phyloP scores from a whole-genome alignment of 2,113 vertebrate genomes.

The Melospiza melodia region DNA sequence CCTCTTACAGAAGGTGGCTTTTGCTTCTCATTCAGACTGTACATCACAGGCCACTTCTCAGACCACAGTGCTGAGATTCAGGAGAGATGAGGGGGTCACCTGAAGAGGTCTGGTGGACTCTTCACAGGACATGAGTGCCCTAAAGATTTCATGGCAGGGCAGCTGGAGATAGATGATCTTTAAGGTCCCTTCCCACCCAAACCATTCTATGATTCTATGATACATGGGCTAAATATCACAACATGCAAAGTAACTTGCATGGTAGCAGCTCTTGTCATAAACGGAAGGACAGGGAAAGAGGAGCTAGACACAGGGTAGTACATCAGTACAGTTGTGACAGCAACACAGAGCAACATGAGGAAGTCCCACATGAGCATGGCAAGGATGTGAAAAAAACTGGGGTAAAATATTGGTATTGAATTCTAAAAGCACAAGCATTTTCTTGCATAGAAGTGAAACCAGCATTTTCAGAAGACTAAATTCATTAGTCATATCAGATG shows the following conservation, averaged over 20 bases:
- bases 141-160: not conserved
- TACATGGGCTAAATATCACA: not conserved
- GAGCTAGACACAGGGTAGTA: not conserved
- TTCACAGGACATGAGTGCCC: not conserved
- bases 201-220: not conserved
- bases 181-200: not conserved
- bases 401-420: not conserved
- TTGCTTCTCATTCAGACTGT: not conserved
- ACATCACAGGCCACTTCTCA: not conserved
- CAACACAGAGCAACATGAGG: not conserved
- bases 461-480: not conserved
- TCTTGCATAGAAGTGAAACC: not conserved
- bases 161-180: not conserved
- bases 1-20: fast-evolving
- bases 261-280: not conserved
- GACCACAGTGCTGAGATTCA: not conserved
- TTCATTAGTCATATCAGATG: not conserved
- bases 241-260: not conserved
- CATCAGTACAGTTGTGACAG: not conserved
- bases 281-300: not conserved
- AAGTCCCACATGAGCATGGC: not conserved
- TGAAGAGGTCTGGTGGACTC: not conserved
- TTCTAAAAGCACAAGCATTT: not conserved
- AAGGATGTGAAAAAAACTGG: not conserved
- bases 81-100: not conserved